Conservation (phyloP, 2,888 invertebrate species). For the Mechanitis messenoides region DNA sequence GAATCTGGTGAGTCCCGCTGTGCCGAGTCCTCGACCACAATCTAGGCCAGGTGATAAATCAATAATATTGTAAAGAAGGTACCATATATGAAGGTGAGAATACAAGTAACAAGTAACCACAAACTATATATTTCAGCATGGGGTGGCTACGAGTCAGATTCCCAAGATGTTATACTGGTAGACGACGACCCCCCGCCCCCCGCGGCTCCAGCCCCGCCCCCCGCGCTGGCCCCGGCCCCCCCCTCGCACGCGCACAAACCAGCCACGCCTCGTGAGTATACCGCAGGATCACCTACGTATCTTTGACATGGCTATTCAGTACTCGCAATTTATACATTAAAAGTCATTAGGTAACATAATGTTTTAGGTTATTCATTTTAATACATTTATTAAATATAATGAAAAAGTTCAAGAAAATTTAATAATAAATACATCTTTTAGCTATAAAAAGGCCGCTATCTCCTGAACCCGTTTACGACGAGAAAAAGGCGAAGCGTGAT, state of each 20-base stretch:
- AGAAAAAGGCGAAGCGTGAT: constrained; percentile 68
- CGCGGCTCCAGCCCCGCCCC: constrained; percentile 27
- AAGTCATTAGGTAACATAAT: too few species aligned
- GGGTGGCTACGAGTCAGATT: constrained; percentile 73
- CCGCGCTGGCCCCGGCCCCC: constrained; percentile 24
- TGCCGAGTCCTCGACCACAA: constrained; percentile 57
- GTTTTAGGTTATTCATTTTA: neutral
- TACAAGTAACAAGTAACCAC: neutral
- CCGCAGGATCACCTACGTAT: neutral
- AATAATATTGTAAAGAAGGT: neutral
- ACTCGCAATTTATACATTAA: too few species aligned
- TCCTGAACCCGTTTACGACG: constrained; percentile 56
- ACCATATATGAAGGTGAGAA: neutral
- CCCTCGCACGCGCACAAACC: constrained; percentile 38
- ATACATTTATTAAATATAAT: too few species aligned
- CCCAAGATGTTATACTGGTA: constrained; percentile 71
- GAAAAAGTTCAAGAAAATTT: neutral
- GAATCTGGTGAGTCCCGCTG: constrained; percentile 67
- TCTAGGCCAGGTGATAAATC: constrained; percentile 55
- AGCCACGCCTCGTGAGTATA: constrained; percentile 52
- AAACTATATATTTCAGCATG: constrained; percentile 47
- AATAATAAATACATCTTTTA: constrained; percentile 26
- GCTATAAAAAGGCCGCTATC: constrained; percentile 59
- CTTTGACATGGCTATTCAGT: neutral
- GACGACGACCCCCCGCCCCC: constrained; percentile 62